Evolutionary conservation across 2,797 vertebrate genomes (phyloP), one percentile per base, ranked within the genome.

Genomic region (Syncerus caffer): DNA sequence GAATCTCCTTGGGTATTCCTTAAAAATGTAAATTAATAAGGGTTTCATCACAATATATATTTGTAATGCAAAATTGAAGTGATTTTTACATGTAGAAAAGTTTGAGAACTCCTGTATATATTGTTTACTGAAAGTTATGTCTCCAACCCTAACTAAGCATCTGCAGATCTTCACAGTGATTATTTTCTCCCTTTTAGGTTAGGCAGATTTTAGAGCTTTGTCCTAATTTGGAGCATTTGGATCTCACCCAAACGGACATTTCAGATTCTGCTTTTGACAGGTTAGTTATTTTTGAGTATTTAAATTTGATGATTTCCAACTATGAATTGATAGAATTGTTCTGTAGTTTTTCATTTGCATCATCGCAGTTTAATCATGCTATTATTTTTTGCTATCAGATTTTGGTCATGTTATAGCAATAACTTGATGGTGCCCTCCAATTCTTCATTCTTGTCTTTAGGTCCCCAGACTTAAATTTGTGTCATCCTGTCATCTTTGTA

Each of bases 241-340:
- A 99, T 98, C 99, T 99, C 97, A 99, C 99, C 50, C 99, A 99
- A 98, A 99, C 99, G 0, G 99, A 99, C 95, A 99, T 99, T 96
- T 99, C 99, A 4, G 99, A 99, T 98, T 99, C 98, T 57, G 99
- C 99, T 12, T 99, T 99, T 98, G 99, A 99, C 99, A 99, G 99
- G 99, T 99, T 98, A 86, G 98, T 98, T 93, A 94, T 94, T 38
- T 95, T 74, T 74, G 78, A 89, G 51, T 96, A 88, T 89, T 90
- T 94, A 53, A 89, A 60, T 78, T 42, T 42, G 42, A 71, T 60
- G n/a, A 89, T 80, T 85, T 97, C 15, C 92, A 50, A 60, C 38
- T 82, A 10, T 45, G 31, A 55, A 47, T 92, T 45, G 50, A 31
- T 89, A 87, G 34, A 95, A 87, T 84, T 92, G 4, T 92, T 90